These are phyloP conservation scores for Myotis lucifugus DNA, from an alignment of 2,113 vertebrate species.

Conservation along the genomic window DNA sequence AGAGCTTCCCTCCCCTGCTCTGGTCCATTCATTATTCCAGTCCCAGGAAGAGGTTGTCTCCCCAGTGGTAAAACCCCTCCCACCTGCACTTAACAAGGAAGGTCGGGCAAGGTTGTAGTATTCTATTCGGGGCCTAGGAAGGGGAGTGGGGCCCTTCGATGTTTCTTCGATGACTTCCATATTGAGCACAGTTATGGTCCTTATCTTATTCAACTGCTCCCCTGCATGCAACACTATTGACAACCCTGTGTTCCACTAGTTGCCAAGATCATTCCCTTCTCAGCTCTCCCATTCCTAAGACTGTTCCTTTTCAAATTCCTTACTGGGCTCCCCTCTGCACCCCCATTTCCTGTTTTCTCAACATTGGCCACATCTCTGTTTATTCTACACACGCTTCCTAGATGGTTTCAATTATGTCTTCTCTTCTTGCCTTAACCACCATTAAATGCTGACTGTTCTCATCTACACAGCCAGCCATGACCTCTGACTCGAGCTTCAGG, in stretches of 20 bases:
- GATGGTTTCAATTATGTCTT: not conserved
- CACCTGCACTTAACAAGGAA: not conserved
- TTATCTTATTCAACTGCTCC: not conserved
- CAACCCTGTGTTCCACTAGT: not conserved
- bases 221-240: not conserved
- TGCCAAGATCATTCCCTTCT: not conserved
- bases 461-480: not conserved
- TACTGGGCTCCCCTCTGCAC: not conserved
- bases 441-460: not conserved
- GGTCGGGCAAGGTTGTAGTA: not conserved
- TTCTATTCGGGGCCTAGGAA: not conserved
- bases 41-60: not conserved
- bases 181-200: not conserved
- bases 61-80: not conserved
- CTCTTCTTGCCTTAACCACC: not conserved
- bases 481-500: not conserved
- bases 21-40: not conserved
- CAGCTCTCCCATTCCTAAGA: not conserved
- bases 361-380: not conserved
- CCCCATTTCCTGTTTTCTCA: not conserved
- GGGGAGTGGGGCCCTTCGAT: fast-evolving
- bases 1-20: not conserved
- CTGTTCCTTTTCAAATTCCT: not conserved
- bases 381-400: not conserved
- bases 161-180: not conserved